Base-by-base conservation (phyloP, 2,888 invertebrate species). In the Limnephilus lunatus region DNA sequence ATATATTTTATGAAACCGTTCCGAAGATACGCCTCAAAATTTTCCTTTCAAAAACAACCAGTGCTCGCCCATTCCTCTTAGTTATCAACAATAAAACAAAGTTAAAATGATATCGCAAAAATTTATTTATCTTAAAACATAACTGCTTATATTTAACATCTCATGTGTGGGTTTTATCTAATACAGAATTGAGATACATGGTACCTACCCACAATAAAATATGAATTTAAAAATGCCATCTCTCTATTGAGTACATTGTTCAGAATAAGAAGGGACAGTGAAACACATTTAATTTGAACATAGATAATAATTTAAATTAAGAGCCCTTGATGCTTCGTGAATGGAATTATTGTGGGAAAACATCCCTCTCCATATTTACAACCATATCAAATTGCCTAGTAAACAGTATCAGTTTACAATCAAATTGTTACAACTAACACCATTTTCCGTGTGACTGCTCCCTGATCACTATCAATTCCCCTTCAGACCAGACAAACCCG, bases 321-420 rank as follows among this genome's bases (percentile, higher is more conserved):
- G 30, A 1, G 14, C 2, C 14, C 4, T 48, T 48, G 48, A 14
- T 31, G 14, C 3, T 82, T 82, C 0, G 31, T 32, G 82, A 82
- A 82, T 25, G 39, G 39, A 39, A 48, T 39, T 39, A n/a, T 91
- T 88, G 89, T 93, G 93, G 90, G 92, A 92, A 92, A 87, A 85
- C n/a, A 80, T 83, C 35, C 81, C 89, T 48, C 83, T 81, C 85
- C 87, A 92, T 91, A 90, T 91, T 90, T 90, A 91, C 92, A 93
- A 88, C 88, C 89, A 89, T 93, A 93, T 93, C 92, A 91, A 82
- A 91, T 93, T 93, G 83, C 92, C 87, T 81, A 91, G 86, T 92
- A 92, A 92, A 90, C 87, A 83, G 86, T 93, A 90, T 90, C 81
- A 3, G 25, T 90, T 91, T 91, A 80, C 81, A 91, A 85, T 85